These are phyloP conservation scores for Diarsia brunnea DNA, from an alignment of 2,888 invertebrate species.

Conservation along the genomic window DNA sequence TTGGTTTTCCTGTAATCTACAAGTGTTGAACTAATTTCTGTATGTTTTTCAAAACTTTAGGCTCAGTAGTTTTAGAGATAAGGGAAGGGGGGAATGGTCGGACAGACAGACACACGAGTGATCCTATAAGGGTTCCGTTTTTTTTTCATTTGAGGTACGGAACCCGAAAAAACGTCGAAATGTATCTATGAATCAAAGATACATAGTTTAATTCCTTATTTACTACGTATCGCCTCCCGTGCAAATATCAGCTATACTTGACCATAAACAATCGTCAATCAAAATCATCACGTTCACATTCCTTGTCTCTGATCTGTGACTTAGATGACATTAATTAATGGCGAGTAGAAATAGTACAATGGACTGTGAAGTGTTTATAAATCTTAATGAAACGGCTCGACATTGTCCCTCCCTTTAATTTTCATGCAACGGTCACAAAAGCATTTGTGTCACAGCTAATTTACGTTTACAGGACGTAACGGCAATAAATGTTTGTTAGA, in stretches of 20 bases:
- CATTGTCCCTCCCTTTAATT: conserved; percentile 63
- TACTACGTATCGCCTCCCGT: neutral
- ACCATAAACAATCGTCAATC: conserved; percentile 34
- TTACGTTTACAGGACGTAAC: conserved; percentile 46
- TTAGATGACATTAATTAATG: conserved; percentile 57
- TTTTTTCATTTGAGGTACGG: too few relatives aligned
- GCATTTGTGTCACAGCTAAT: conserved; percentile 48
- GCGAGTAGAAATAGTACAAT: conserved; percentile 57
- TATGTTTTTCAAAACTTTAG: too few relatives aligned
- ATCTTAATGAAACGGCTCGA: conserved; percentile 59
- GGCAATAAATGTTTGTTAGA: conserved; percentile 24
- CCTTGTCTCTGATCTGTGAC: conserved; percentile 46
- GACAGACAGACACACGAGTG: too few relatives aligned
- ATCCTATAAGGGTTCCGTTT: too few relatives aligned
- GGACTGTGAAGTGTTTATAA: conserved; percentile 60
- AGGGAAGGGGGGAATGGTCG: too few relatives aligned
- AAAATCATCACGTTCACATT: conserved; percentile 43
- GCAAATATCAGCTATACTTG: neutral
- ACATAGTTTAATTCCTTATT: neutral
- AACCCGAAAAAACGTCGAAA: too few relatives aligned
- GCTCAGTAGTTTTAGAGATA: too few relatives aligned
- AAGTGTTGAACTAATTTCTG: too few relatives aligned
- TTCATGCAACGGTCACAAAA: conserved; percentile 44
- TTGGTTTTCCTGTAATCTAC: too few relatives aligned
- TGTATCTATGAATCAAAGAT: neutral